These are phyloP conservation scores for Amazonetta brasiliensis DNA, from an alignment of 2,797 vertebrate genomes.

Conservation along the genomic window DNA sequence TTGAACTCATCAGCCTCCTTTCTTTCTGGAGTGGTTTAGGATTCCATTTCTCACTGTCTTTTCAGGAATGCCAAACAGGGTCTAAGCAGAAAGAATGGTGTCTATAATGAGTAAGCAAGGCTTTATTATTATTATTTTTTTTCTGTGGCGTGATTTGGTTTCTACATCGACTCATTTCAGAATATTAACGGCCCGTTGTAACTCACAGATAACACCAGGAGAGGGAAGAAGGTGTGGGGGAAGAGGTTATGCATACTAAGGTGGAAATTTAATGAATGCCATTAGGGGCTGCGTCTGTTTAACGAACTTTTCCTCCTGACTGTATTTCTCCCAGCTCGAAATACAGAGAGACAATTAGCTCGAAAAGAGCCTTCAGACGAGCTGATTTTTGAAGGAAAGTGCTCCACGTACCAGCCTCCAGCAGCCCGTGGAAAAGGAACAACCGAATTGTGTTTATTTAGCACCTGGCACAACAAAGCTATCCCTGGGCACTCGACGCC, in stretches of 20 bases:
- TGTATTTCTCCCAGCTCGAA: not conserved
- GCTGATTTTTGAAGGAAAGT: not conserved
- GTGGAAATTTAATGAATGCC: not conserved
- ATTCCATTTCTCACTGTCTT: not conserved
- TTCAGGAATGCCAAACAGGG: not conserved
- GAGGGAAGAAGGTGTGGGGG: not conserved
- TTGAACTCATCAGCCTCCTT: not conserved
- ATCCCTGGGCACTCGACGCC: not conserved
- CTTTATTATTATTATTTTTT: not conserved
- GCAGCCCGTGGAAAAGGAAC: not conserved
- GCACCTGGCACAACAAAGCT: not conserved
- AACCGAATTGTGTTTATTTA: constrained; percentile 41
- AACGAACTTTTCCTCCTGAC: not conserved
- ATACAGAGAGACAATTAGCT: not conserved
- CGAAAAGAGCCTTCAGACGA: not conserved
- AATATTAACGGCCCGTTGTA: constrained; percentile 25
- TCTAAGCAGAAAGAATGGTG: not conserved
- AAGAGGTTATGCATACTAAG: not conserved
- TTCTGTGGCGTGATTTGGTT: constrained; percentile 29
- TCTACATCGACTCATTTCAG: not conserved
- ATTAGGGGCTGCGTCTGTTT: not conserved
- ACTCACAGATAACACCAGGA: not conserved
- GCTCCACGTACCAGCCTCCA: not conserved
- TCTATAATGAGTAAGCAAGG: not conserved
- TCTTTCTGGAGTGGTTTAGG: not conserved